These are phyloP conservation scores for Drosophila longiperda DNA, from an alignment of 2,888 invertebrate species.

Conservation along the genomic window DNA sequence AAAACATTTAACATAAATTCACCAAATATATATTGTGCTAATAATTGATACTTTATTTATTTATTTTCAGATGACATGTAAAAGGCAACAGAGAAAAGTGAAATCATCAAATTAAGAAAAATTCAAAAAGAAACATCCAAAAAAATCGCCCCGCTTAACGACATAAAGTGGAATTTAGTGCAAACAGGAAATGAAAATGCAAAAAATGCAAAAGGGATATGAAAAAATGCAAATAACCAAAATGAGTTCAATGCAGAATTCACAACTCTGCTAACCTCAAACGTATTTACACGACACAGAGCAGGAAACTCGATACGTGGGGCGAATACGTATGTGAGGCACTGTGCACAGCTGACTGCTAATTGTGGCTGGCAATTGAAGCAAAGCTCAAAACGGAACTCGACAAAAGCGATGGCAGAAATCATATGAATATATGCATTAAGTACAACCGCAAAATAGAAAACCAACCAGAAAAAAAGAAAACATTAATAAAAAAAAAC, in stretches of 20 bases:
- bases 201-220: constrained; percentile 71
- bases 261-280: constrained; percentile 40
- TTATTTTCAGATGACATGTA: constrained; percentile 21
- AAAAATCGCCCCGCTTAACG: constrained; percentile 3
- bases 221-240: constrained; percentile 74
- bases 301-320: constrained; percentile 22
- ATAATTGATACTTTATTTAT: background rate
- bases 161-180: constrained; percentile 48
- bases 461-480: constrained; percentile 43
- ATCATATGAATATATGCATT: constrained; percentile 72
- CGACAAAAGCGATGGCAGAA: constrained; percentile 39
- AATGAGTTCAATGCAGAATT: constrained; percentile 69
- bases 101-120: constrained; percentile 24
- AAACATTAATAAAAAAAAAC: constrained; percentile 31
- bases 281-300: constrained; percentile 22
- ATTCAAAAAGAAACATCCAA: background rate
- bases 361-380: constrained; percentile 65
- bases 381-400: constrained; percentile 31
- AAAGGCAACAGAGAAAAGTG: constrained; percentile 20
- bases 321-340: constrained; percentile 55
- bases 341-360: constrained; percentile 60
- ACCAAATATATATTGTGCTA: background rate
- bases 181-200: constrained; percentile 77
- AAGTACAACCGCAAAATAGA: constrained; percentile 73
- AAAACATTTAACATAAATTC: background rate